Evolutionary conservation across 2,113 vertebrate species (phyloP), one percentile per base, ranked within the genome.

Genomic region (Ameiurus melas): DNA sequence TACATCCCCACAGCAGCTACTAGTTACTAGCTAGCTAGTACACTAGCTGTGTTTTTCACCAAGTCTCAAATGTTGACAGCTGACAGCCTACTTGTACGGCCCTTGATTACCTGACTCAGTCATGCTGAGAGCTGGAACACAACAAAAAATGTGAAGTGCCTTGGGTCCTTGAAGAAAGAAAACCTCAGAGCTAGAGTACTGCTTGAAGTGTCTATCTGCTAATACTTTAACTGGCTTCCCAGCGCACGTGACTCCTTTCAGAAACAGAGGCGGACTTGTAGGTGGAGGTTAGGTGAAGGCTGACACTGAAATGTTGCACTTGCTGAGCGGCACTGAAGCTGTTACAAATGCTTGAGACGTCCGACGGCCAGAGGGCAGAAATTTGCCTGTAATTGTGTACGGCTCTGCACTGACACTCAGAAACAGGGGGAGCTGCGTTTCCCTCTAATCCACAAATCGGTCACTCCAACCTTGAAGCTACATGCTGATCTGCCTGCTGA

Each of bases 381-480:
- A 88, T 81, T 58, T 86, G 68, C 86, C 71, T 85, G 85, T 88
- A 90, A 89, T 87, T 36, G 55, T 80, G 83, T 17, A n/a, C 87
- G 66, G 83, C 53, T 85, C 78, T 30, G 73, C 39, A 19, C 30
- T 73, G 85, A 83, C 85, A 85, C 83, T 58, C 85, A 39, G 36
- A 58, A 88, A 89, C 71, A 39, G 77, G 14, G 85, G 84, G 80
- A 62, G 33, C 81, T 64, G 33, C 53, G 13, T 60, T 80, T 84
- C 83, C 33, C 85, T 73, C 80, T 88, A 87, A 79, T 87, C 87
- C 60, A 68, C 33, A 62, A 47, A 36, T 60, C 83, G 81, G 86
- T 89, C 90, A 89, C 39, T 68, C 79, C 89, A 90, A 90, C 91
- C 91, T 90, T 89, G 89, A 90, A 88, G 88, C 58, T 53, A 33